Base-by-base conservation (phyloP, 2,888 invertebrate species). In the Agonum fuliginosum region DNA sequence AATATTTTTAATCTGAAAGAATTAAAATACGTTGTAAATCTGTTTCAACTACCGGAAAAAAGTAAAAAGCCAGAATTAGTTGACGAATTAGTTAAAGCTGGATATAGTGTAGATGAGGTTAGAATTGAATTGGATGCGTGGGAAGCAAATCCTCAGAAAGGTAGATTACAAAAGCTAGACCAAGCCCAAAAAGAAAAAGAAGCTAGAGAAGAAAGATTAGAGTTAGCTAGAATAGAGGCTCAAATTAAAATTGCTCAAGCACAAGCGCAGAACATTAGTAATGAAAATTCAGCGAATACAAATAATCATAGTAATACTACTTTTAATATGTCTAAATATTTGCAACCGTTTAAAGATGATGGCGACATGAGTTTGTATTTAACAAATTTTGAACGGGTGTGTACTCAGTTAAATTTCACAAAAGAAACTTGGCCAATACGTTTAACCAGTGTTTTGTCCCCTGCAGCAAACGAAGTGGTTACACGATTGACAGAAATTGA, bases 361-460 rank as follows among this genome's bases (percentile, higher is more conserved):
- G 54, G 54, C 3, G 54, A 54, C n/a, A 54, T 54, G 54, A 20
- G 54, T 17, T 54, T 54, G n/a, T 54, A 14, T 54, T 54, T 54
- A 54, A 54, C 54, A 54, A 54, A 54, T 54, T 54, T 54, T 54
- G 54, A 54, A 19, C 54, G 54, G 2, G 19, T 54, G 4, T 54
- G 54, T 54, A n/a, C 22, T 5, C 54, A 54, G n/a, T 54, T 54
- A 54, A n/a, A 54, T 5, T 54, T 54, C 17, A 17, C 6, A 5
- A 54, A 19, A 20, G 54, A 54, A 20, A 54, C 17, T 3, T 54
- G 19, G 19, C 20, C 54, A 54, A 17, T 54, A 5, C 4, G 54
- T 4, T 54, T 54, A 19, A 54, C 54, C 4, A 54, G 54, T 19
- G 54, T 54, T 17, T 54, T 54, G 17, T 17, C 54, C 17, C 17